A percentile compares a stretch with the other conserved stretches of the same genome.
phyloP scores from a whole-genome alignment of 2,888 invertebrate genomes.

The Gastrophysa polygoni region DNA sequence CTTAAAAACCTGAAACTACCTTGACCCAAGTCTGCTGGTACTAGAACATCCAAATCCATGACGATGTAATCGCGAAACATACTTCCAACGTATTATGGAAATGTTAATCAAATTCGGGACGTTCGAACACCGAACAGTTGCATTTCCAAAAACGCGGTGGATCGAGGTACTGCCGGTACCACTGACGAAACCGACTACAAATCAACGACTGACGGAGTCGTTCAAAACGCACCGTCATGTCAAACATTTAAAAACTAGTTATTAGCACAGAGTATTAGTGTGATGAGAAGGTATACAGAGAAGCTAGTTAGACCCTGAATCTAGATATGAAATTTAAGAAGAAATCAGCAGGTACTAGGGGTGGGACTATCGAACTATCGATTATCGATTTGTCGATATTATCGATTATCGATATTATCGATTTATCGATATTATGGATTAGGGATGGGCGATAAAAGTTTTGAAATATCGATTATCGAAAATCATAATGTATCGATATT shows the following conservation, averaged over 20 bases:
- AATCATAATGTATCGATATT: no score
- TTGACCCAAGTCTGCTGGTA: constrained; percentile 41
- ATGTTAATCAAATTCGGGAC: constrained; percentile 2
- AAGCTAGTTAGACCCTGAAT: constrained; percentile 24
- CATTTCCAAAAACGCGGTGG: not conserved
- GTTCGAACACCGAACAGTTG: constrained; percentile 25
- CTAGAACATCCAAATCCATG: constrained; percentile 43
- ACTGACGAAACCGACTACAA: not conserved
- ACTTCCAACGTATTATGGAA: constrained; percentile 5
- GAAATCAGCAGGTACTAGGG: no score
- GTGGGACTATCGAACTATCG: no score
- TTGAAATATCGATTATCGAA: no score
- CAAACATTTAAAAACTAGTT: constrained; percentile 39
- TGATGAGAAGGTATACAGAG: constrained; percentile 31
- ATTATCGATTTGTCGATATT: no score
- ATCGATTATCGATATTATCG: no score
- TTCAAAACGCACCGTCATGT: constrained; percentile 33
- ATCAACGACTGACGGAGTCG: constrained; percentile 33
- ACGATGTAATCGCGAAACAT: constrained; percentile 47
- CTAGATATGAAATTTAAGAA: constrained; percentile 35
- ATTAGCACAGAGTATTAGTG: constrained; percentile 22
- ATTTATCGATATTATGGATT: no score
- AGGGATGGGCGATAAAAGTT: no score
- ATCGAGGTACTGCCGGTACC: not conserved
- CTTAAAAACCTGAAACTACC: constrained; percentile 32